A percentile compares a stretch with the other conserved stretches of the same genome.
Evolutionary conservation across 1,140 invertebrate genomes (phyloP).

Genomic region (Drosophila parvula): DNA sequence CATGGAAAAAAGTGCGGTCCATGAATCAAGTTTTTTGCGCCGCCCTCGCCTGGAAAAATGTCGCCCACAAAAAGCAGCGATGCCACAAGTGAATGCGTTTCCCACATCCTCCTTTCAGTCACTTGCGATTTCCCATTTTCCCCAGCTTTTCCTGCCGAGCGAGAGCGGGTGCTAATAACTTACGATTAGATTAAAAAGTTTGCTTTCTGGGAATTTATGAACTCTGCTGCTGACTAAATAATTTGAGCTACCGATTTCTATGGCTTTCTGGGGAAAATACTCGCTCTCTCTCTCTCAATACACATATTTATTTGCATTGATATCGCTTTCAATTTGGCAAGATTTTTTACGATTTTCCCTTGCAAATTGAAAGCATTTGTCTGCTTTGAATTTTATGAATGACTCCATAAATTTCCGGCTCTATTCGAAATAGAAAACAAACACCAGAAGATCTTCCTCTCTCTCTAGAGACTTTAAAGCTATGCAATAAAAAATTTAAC

Average conservation of each 20-base stretch:
- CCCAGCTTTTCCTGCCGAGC: constrained; percentile 6
- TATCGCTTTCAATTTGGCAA: constrained; percentile 10
- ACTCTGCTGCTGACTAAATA: constrained; percentile 35
- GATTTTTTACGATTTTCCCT: constrained; percentile 5
- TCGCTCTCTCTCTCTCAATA: background rate
- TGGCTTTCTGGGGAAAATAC: background rate
- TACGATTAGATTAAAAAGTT: constrained; percentile 74
- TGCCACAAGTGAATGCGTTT: constrained; percentile 41
- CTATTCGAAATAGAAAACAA: constrained; percentile 10
- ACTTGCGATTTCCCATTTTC: constrained; percentile 2
- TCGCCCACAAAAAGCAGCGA: constrained; percentile 4
- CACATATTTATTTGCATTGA: constrained; percentile 5
- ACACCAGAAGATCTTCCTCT: background rate
- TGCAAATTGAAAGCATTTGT: constrained; percentile 16
- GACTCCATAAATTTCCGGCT: constrained; percentile 4
- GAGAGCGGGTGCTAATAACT: constrained; percentile 60
- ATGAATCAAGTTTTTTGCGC: constrained; percentile 68
- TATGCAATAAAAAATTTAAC: constrained; percentile 15
- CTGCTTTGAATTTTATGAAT: constrained; percentile 5
- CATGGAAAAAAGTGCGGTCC: constrained; percentile 57
- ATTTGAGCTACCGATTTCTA: constrained; percentile 8
- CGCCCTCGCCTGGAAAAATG: constrained; percentile 5
- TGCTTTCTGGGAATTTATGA: constrained; percentile 51
- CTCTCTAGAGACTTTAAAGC: constrained; percentile 3
- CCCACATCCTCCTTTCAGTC: constrained; percentile 2